Conservation (phyloP, 2,113 vertebrate species). For the Monopterus albus region DNA sequence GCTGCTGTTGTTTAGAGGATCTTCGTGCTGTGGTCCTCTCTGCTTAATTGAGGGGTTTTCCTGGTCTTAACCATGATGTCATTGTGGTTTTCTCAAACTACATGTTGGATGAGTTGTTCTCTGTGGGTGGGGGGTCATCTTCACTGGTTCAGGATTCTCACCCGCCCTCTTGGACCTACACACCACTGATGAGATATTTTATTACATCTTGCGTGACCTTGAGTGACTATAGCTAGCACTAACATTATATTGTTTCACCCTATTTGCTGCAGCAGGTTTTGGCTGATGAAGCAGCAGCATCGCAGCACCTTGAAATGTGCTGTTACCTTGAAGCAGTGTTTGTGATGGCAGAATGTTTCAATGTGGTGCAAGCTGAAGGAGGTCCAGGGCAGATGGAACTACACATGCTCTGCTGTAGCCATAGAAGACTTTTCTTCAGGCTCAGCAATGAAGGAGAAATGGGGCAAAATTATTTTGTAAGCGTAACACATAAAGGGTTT, state of each 20-base stretch:
- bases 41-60: conserved; percentile 53
- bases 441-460: not conserved
- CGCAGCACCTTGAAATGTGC: conserved; percentile 7
- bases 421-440: not conserved
- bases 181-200: conserved; percentile 56
- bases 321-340: not conserved
- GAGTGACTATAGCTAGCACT: conserved; percentile 33
- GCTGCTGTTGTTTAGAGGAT: conserved; percentile 41
- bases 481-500: not conserved
- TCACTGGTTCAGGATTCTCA: conserved; percentile 35
- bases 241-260: conserved; percentile 26
- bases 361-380: not conserved
- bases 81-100: conserved; percentile 35
- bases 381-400: not conserved
- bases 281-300: conserved; percentile 6
- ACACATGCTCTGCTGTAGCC: conserved; percentile 23
- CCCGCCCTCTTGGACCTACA: conserved; percentile 35
- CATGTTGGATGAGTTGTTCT: conserved; percentile 34
- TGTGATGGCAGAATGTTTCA: not conserved
- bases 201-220: conserved; percentile 42
- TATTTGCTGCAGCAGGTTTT: conserved; percentile 27
- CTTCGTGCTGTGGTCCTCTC: conserved; percentile 29
- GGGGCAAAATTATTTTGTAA: conserved; percentile 2
- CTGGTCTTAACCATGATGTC: conserved; percentile 53
- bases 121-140: conserved; percentile 40